phyloP scores from a whole-genome alignment of 2,797 vertebrate genomes.

The Hirundo rustica region DNA sequence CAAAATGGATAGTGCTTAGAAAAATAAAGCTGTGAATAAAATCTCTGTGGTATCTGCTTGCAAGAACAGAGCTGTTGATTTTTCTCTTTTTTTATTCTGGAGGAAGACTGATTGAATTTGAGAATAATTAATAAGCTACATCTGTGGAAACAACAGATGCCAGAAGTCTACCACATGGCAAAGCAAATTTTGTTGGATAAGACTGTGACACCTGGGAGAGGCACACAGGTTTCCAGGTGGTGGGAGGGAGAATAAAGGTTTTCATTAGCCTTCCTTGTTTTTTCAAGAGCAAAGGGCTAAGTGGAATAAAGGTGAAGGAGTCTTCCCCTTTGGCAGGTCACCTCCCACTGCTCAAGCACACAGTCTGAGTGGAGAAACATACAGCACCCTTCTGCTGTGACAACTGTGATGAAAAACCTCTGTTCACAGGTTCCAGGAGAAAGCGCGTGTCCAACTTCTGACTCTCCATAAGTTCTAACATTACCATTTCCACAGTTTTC shows the following conservation, averaged over 20 bases:
- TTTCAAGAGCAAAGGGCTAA: background rate
- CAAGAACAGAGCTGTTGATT: constrained; percentile 22
- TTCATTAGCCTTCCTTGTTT: background rate
- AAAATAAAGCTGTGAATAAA: constrained; percentile 55
- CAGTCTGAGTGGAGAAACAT: background rate
- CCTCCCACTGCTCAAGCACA: background rate
- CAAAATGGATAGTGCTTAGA: constrained; percentile 28
- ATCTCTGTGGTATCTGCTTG: constrained; percentile 34
- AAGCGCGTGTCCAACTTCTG: background rate
- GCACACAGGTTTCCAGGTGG: background rate
- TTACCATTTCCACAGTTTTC: background rate
- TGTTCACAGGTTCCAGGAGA: background rate
- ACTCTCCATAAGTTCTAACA: background rate
- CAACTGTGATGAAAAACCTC: background rate
- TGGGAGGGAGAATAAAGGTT: background rate
- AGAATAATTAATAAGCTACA: constrained; percentile 33
- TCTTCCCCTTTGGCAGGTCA: background rate
- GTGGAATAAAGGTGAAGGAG: background rate
- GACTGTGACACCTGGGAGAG: background rate
- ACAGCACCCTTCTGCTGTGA: background rate
- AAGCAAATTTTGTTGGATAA: background rate
- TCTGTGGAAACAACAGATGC: constrained; percentile 14
- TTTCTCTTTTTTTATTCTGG: constrained; percentile 1
- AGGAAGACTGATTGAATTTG: background rate
- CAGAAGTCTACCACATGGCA: background rate